phyloP scores from a whole-genome alignment of 2,113 vertebrate species.

The Hyla sarda region DNA sequence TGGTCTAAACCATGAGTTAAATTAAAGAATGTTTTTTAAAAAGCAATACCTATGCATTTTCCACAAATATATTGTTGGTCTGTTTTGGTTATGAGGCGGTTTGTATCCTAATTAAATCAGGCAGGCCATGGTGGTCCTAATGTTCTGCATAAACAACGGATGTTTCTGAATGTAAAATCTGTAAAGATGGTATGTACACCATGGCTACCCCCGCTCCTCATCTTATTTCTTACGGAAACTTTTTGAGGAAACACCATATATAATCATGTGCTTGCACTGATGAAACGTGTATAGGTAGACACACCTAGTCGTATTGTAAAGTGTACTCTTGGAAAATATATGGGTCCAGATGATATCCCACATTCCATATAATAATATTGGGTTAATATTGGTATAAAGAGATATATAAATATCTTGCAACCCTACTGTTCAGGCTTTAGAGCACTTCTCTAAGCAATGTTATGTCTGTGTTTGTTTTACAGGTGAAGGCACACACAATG shows the following conservation, averaged over 20 bases:
- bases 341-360: neutral
- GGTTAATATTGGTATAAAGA: too few species aligned
- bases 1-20: neutral
- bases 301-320: neutral
- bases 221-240: neutral
- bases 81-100: neutral
- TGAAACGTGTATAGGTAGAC: neutral
- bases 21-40: neutral
- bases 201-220: neutral
- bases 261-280: neutral
- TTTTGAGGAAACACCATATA: neutral
- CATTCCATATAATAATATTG: neutral
- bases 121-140: neutral
- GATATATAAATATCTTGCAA: neutral
- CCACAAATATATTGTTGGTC: too few species aligned
- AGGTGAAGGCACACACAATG: constrained; percentile 90
- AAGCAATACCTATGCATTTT: neutral
- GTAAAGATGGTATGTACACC: neutral
- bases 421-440: neutral
- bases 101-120: neutral
- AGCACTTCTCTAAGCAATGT: constrained; percentile 56
- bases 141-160: neutral
- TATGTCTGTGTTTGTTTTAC: constrained; percentile 66
- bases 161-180: neutral
- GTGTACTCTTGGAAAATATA: neutral